Percentiles rank a stretch among this genome's conserved stretches.
Evolutionary conservation across 1,140 invertebrate species (phyloP).

Genomic region (Drosophila ambigua): DNA sequence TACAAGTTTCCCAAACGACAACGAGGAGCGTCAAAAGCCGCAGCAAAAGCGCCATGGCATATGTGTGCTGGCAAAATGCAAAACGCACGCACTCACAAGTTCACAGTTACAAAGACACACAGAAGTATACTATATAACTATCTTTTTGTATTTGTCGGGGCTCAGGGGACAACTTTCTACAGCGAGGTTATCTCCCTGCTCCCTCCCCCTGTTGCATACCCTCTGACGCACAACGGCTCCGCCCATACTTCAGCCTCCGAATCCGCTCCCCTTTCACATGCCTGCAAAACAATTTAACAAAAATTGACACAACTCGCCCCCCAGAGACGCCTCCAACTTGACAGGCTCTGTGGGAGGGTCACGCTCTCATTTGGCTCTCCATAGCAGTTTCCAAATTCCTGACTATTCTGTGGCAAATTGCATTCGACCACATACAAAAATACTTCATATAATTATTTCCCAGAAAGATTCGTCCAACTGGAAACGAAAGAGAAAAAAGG

Average conservation of each 20-base stretch:
- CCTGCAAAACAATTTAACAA: slow-evolving; percentile 59
- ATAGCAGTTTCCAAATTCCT: no score
- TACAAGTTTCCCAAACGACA: slow-evolving; percentile 34
- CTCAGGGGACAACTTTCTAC: slow-evolving; percentile 10
- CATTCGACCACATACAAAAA: slow-evolving; percentile 8
- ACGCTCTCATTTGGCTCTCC: no score
- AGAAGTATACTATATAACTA: slow-evolving; percentile 10
- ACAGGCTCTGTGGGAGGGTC: background rate
- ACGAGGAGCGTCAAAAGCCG: slow-evolving; percentile 10
- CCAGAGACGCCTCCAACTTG: slow-evolving; percentile 16
- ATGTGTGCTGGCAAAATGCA: background rate
- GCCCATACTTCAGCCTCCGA: slow-evolving; percentile 1
- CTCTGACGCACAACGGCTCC: slow-evolving; percentile 10
- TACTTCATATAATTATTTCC: no score
- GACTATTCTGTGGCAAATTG: slow-evolving; percentile 38
- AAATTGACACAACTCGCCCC: slow-evolving; percentile 45
- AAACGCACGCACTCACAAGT: slow-evolving; percentile 20
- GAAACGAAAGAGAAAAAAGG: no score
- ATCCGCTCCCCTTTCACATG: slow-evolving; percentile 5
- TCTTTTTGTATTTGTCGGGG: slow-evolving; percentile 16
- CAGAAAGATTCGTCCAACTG: no score
- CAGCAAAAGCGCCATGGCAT: slow-evolving; percentile 15
- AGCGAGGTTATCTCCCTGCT: slow-evolving; percentile 3
- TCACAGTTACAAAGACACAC: slow-evolving; percentile 4
- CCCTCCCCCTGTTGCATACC: slow-evolving; percentile 2